Base-by-base conservation (phyloP, 1,140 invertebrate genomes). In the Drosophila orosa region DNA sequence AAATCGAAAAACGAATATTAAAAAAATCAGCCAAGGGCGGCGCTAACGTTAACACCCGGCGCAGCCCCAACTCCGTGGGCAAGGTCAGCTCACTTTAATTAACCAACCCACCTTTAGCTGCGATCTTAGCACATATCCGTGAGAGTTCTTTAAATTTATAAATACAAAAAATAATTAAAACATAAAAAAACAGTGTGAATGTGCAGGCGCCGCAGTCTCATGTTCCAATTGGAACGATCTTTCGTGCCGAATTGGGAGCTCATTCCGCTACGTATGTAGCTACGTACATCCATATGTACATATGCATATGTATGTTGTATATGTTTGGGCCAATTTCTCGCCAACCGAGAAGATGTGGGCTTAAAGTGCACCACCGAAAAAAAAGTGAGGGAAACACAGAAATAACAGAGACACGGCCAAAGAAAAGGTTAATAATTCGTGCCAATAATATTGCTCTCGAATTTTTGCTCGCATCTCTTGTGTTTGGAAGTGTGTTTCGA, bases 401-500 rank as follows among this genome's bases (percentile, higher is more conserved):
- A 73, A 60, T 72, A 73, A 35, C 56, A 48, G 56, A 61, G 65
- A 24, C 60, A 52, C 45, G 40, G 65, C 60, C 27, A 66, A 68
- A 68, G 65, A 68, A 74, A 74, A 74, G 72, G 72, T 74, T 74
- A 74, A 74, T 76, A 76, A 76, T 75, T 76, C 73, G 73, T 76
- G 73, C 73, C 73, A 76, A 76, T 76, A 76, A 76, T 76, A 72
- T 72, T 68, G 72, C 73, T 76, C 72, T 76, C 61, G 45, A 74
- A 73, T 56, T 47, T 47, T 74, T 40, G 69, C 72, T 74, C 68
- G 72, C 72, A 75, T 75, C 73, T 75, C 73, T 75, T 75, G 52
- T 62, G 50, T 52, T 52, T 76, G 80, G 73, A 85, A 85, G 74
- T 84, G 77, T 80, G 77, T 85, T 85, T 85, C 57, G 78, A 85